Conservation (phyloP, 2,113 vertebrate genomes). For the Tachycineta bicolor region DNA sequence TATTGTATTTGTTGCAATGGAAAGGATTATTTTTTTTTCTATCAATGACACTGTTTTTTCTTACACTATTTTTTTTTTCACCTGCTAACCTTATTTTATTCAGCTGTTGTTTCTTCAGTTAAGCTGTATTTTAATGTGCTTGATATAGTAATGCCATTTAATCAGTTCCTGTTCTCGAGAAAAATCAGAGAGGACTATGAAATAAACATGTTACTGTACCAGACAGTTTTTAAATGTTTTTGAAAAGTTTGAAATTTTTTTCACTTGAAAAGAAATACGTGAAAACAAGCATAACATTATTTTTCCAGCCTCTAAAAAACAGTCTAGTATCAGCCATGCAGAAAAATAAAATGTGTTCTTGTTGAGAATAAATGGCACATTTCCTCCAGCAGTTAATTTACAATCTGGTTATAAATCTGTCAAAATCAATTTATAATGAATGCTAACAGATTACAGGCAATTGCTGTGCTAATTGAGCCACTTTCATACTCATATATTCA, state of each 20-base stretch:
- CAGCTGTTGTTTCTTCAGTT: neutral
- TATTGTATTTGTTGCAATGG: neutral
- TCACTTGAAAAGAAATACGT: neutral
- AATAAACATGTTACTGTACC: neutral
- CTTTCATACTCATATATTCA: neutral
- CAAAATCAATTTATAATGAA: constrained; percentile 46
- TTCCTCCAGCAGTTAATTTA: constrained; percentile 42
- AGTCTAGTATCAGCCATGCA: neutral
- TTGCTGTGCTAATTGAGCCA: constrained; percentile 10
- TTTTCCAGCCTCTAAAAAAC: neutral
- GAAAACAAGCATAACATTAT: neutral
- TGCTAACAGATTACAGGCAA: constrained; percentile 7
- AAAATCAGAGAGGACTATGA: neutral
- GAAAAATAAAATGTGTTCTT: constrained; percentile 38
- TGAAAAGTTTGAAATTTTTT: neutral
- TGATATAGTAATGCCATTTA: neutral
- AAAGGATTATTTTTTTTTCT: neutral
- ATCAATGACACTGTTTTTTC: neutral
- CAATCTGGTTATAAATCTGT: constrained; percentile 47
- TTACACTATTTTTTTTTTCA: neutral
- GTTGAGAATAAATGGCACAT: constrained; percentile 30
- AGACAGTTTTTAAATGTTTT: neutral
- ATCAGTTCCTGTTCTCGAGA: neutral
- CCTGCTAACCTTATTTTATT: neutral
- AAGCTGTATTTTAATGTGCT: neutral